Evolutionary conservation across 2,113 vertebrate genomes (phyloP), one percentile per base, ranked within the genome.

Genomic region (Chamaetylas fuelleborni): DNA sequence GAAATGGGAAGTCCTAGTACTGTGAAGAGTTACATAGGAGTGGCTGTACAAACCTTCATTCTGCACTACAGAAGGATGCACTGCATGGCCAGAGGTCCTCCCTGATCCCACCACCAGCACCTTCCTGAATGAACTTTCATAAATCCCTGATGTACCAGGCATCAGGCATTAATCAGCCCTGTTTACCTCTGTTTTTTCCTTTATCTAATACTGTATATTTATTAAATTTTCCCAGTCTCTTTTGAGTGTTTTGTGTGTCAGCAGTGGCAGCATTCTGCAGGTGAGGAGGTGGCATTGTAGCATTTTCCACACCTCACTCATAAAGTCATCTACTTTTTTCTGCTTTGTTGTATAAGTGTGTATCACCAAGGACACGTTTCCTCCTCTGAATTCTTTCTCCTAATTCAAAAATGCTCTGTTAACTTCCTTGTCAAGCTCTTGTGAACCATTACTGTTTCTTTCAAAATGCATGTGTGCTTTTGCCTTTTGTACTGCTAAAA

Each of bases 241-340:
- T 40, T 19, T 0, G 0, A 74, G 28, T 29, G 18, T 48, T 65
- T 82, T 60, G 36, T 57, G 31, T 3, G 7, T 40, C 57, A 76
- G 43, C 58, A 94, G n/a, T 1, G 6, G 11, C 29, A 36, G 69
- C 33, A 51, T 71, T 31, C 38, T 79, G 42, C 23, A 50, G 51
- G 54, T 50, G 77, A 54, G 47, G 54, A 71, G 53, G n/a, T 19
- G 56, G 9, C 12, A 9, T 3, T 72, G 22, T 3, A 43, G 28
- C 15, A 12, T 85, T 85, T 96, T 72, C 66, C 56, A 84, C 29
- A 45, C 9, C 6, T 53, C 24, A 47, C 40, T 81, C 64, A 42
- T 38, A 58, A 73, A 81, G n/a, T 54, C 14, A 65, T 8, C 31
- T 17, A 1, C 0, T 33, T 42, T 76, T 70, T 66, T 26, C 45